These are phyloP conservation scores for Zaprionus taronus DNA, from an alignment of 1,140 invertebrate species.

Conservation along the genomic window DNA sequence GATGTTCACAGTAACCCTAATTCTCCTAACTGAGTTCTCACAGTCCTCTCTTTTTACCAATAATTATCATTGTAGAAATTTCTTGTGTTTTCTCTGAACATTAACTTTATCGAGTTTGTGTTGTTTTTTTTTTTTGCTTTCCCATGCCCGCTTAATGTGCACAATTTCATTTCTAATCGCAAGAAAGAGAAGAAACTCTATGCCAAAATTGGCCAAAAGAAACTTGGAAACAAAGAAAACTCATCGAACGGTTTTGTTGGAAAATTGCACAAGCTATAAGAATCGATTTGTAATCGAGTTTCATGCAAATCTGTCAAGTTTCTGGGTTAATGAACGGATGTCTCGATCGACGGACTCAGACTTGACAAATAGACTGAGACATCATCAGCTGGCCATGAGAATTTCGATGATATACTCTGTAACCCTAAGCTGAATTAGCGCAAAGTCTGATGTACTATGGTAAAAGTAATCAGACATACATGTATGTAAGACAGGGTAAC, in stretches of 20 bases:
- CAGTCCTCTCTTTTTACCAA: background rate
- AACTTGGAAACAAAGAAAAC: slow-evolving; percentile 2
- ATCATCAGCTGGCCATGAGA: slow-evolving; percentile 38
- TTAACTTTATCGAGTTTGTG: background rate
- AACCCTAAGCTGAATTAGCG: background rate
- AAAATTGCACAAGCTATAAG: slow-evolving; percentile 30
- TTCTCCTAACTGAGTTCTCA: background rate
- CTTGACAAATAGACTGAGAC: slow-evolving; percentile 47
- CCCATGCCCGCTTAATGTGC: slow-evolving; percentile 1
- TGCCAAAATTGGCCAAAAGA: background rate
- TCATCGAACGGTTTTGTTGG: slow-evolving; percentile 4
- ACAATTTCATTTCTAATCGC: background rate
- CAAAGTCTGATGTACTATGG: background rate
- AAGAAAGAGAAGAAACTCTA: background rate
- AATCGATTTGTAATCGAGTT: slow-evolving; percentile 59
- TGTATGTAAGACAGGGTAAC: background rate
- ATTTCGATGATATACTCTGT: slow-evolving; percentile 20
- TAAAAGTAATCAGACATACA: too few relatives aligned
- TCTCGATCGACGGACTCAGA: slow-evolving; percentile 28
- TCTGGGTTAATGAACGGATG: slow-evolving; percentile 72
- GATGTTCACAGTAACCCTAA: too few relatives aligned
- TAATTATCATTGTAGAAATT: background rate
- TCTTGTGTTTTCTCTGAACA: background rate
- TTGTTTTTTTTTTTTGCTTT: background rate
- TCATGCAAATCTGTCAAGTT: slow-evolving; percentile 48